Base-by-base conservation (phyloP, 2,113 vertebrate genomes). In the Neodon shergylaensis region DNA sequence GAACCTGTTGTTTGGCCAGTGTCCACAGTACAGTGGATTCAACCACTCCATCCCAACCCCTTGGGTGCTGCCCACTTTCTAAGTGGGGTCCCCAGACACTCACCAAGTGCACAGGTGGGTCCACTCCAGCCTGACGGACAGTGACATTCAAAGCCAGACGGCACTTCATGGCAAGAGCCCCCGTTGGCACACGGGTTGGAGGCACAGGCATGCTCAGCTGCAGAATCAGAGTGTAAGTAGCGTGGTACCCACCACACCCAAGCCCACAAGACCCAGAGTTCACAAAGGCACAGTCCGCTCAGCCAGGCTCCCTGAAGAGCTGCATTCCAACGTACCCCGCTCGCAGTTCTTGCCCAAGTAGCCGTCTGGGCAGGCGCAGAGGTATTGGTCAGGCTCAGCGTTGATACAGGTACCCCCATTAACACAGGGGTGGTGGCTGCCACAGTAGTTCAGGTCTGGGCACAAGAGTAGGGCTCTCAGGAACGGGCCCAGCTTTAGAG, bases 401-500 rank as follows among this genome's bases (percentile, higher is more conserved):
- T 99, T 99, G 99, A 99, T 99, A 65, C 99, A 99, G 0, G 99
- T 99, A 1, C 99, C 99, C 58, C 99, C 99, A 0, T 99, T 99
- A 92, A 98, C 96, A 90, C 99, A 99, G 16, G 99, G 99, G 79
- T 98, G 99, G 98, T 99, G 99, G 73, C 98, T 99, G 47, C 99
- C 99, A 36, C 99, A 99, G 98, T 99, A 99, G 97, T 99, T 99
- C 96, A 99, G 98, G 98, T 99, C 99, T 99, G 97, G 19, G 97
- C 73, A 21, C 8, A 88, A 33, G 88, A 16, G 94, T 0, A 33
- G 28, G 47, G 3, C 0, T 44, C 84, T 97, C 94, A 95, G 82
- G 16, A 10, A 5, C 5, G 0, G 73, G 28, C 58, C 65, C 0
- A 0, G 36, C 65, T 3, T 0, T 52, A 22, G 31, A 12, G 65